Evolutionary conservation across 2,797 vertebrate genomes (phyloP).

Genomic region (Phyllotis vaccarum): DNA sequence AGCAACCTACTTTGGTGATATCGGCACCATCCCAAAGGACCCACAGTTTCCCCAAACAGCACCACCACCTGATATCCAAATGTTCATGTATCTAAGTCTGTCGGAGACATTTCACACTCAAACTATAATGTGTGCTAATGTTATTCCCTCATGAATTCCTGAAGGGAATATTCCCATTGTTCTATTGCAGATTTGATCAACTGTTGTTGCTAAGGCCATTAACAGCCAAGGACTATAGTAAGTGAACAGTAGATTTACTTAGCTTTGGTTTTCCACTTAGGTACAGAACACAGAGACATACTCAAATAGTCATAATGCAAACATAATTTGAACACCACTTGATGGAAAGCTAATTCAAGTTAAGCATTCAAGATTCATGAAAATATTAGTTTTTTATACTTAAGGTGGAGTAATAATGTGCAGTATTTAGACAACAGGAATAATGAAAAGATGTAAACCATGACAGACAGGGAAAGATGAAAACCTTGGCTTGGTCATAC

Average conservation of each 20-base stretch:
- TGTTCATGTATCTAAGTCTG: background rate
- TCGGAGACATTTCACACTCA: background rate
- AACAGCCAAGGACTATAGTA: background rate
- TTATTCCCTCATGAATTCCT: background rate
- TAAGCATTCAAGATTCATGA: background rate
- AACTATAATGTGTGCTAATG: background rate
- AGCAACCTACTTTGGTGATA: background rate
- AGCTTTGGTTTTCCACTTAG: background rate
- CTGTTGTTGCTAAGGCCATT: background rate
- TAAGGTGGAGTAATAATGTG: background rate
- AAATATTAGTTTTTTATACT: background rate
- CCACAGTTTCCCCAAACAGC: background rate
- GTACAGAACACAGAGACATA: slow-evolving; percentile 20
- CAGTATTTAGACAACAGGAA: background rate
- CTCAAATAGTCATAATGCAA: background rate
- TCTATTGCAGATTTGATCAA: background rate
- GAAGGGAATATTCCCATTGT: background rate
- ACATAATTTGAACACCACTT: background rate
- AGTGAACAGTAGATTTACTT: background rate
- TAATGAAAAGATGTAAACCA: background rate
- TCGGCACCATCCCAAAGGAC: background rate
- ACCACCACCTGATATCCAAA: background rate
- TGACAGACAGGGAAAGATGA: background rate
- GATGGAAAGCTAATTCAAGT: slow-evolving; percentile 1
- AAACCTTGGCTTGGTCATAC: background rate